Conservation (phyloP, 2,113 vertebrate genomes). For the Maccullochella peelii region DNA sequence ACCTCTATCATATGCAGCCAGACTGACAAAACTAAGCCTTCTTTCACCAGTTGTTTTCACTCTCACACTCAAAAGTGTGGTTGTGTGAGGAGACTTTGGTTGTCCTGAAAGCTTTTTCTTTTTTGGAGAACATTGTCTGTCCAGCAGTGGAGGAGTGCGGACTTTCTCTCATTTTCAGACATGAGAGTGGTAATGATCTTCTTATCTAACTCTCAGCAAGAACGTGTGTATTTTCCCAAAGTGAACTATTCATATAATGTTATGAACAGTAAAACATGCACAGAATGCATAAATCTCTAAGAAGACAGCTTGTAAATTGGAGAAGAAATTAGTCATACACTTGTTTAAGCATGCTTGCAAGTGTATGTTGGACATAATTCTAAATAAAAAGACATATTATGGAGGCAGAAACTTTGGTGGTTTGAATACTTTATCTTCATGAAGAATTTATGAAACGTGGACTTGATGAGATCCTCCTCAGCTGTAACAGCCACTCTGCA, state of each 20-base stretch:
- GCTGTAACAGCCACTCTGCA: constrained; percentile 20
- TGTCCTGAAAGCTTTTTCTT: constrained; percentile 24
- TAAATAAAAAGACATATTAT: background rate
- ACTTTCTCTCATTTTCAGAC: background rate
- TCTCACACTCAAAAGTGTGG: constrained; percentile 46
- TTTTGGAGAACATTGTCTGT: constrained; percentile 32
- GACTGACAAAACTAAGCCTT: constrained; percentile 22
- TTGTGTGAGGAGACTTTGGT: constrained; percentile 18
- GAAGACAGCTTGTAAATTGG: background rate
- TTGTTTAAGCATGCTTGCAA: background rate
- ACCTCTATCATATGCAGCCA: constrained; percentile 62
- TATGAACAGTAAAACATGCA: background rate
- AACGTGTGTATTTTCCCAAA: background rate
- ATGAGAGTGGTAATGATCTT: background rate
- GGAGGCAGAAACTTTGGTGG: background rate
- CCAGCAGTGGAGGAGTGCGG: constrained; percentile 1
- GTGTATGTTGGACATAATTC: constrained; percentile 1
- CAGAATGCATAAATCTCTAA: background rate
- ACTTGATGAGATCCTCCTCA: background rate
- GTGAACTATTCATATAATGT: background rate
- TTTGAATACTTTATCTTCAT: background rate
- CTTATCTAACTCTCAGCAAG: background rate
- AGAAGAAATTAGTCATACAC: background rate
- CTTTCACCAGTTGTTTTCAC: constrained; percentile 48
- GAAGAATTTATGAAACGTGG: constrained; percentile 18